These are phyloP conservation scores for Andrena bucephala DNA, from an alignment of 2,888 invertebrate genomes.

Conservation along the genomic window DNA sequence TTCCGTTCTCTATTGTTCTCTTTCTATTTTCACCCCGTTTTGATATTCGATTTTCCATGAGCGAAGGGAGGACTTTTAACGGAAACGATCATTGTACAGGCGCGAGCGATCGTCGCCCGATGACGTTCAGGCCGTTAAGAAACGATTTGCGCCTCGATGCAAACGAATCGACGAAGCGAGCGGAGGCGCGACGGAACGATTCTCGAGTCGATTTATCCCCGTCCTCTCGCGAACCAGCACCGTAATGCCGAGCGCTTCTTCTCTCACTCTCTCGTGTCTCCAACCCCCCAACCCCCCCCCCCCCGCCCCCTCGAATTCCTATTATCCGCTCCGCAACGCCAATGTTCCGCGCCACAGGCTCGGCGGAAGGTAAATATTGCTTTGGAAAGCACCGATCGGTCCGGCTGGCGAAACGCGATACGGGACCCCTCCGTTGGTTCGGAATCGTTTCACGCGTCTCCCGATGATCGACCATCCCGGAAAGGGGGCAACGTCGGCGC, in stretches of 20 bases:
- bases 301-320: background rate
- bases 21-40: background rate
- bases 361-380: conserved; percentile 54
- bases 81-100: background rate
- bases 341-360: conserved; percentile 19
- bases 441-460: conserved; percentile 14
- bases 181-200: conserved; percentile 32
- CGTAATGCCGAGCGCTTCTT: conserved; percentile 3
- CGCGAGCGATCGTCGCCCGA: background rate
- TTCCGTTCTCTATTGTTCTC: too few species aligned
- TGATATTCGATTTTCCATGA: background rate
- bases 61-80: background rate
- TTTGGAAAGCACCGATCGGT: conserved; percentile 44
- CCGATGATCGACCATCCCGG: conserved; percentile 3
- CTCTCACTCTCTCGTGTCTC: background rate
- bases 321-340: conserved; percentile 19
- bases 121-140: conserved; percentile 32
- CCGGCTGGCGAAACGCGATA: background rate
- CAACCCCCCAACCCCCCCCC: too few species aligned
- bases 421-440: conserved; percentile 17
- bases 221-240: background rate
- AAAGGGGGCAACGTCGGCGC: too few species aligned
- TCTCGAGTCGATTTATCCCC: background rate
- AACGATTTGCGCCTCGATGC: conserved; percentile 15
- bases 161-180: conserved; percentile 22